Base-by-base conservation (phyloP, 2,113 vertebrate genomes). In the Pavo muticus region DNA sequence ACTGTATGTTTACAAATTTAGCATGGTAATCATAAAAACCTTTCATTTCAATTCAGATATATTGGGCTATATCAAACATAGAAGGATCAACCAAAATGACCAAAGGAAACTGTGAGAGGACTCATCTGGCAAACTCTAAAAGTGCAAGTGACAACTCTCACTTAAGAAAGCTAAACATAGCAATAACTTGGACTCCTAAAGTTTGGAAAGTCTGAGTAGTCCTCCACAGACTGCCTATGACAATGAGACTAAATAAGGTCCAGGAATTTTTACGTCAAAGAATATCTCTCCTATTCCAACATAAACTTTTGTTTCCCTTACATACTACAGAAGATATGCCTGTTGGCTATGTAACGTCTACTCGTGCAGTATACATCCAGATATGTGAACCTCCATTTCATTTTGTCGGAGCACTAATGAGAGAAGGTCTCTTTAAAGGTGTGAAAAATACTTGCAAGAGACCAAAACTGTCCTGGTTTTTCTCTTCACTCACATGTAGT, bases 401-500 rank as follows among this genome's bases (percentile, higher is more conserved):
- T 71, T 72, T 64, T 72, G 11, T 13, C n/a, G 75, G 0, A 37
- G 8, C 3, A 2, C 61, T 40, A 39, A 5, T 27, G 19, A 63
- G 5, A 70, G 27, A 23, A 65, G 63, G 27, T 65, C 40, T 65
- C 39, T 42, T 65, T 42, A 30, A 39, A 21, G 5, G 24, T 87
- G 29, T 14, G 17, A 63, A 4, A 6, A 84, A 4, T 19, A 11
- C 60, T 72, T 45, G 3, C 39, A 85, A n/a, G 3, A 50, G 9
- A 64, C 9, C 60, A 37, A 78, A 87, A 63, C 8, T 8, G 64
- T 20, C 14, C 3, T 35, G 16, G 2, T 8, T 81, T 89, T 74
- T 2, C 1, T 10, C 23, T 24, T 27, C 4, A 39, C 7, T 71
- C 14, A 59, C 0, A 0, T 30, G 25, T 1, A 50, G 10, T 18